phyloP scores from a whole-genome alignment of 2,797 vertebrate species.

The Sebastes paucispinis region DNA sequence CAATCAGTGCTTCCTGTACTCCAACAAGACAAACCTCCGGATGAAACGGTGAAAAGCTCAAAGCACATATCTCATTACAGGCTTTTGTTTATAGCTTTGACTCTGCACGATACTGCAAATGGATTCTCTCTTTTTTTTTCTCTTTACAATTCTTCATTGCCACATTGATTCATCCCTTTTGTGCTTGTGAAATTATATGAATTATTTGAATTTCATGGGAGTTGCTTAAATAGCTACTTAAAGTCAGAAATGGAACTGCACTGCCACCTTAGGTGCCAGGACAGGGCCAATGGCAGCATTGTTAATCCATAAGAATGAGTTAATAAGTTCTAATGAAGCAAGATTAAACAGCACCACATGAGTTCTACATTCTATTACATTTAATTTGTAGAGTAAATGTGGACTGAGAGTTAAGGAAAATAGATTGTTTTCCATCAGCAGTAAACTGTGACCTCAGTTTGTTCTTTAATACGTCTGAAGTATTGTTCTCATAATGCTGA shows the following conservation, averaged over 20 bases:
- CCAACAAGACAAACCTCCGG: constrained; percentile 53
- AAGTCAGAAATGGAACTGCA: not conserved
- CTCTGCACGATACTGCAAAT: constrained; percentile 22
- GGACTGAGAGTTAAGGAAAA: not conserved
- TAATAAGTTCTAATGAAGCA: not conserved
- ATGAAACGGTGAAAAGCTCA: constrained; percentile 53
- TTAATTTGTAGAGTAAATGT: not conserved
- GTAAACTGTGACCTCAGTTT: not conserved
- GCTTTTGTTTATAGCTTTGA: constrained; percentile 64
- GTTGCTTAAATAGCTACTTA: constrained; percentile 15
- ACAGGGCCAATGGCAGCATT: not conserved
- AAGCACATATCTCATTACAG: constrained; percentile 72
- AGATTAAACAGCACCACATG: not conserved
- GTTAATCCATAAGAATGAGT: not conserved
- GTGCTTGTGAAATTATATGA: constrained; percentile 11
- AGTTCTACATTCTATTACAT: not conserved
- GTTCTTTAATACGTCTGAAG: not conserved
- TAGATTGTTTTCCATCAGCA: not conserved
- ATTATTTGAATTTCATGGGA: constrained; percentile 41
- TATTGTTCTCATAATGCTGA: not conserved
- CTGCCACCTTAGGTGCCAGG: constrained; percentile 7
- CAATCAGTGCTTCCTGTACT: constrained; percentile 43
- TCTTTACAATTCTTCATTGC: not conserved
- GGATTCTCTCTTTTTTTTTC: constrained; percentile 18
- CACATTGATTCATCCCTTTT: constrained; percentile 25